phyloP scores from a whole-genome alignment of 2,888 invertebrate species.

The Hesperia comma region DNA sequence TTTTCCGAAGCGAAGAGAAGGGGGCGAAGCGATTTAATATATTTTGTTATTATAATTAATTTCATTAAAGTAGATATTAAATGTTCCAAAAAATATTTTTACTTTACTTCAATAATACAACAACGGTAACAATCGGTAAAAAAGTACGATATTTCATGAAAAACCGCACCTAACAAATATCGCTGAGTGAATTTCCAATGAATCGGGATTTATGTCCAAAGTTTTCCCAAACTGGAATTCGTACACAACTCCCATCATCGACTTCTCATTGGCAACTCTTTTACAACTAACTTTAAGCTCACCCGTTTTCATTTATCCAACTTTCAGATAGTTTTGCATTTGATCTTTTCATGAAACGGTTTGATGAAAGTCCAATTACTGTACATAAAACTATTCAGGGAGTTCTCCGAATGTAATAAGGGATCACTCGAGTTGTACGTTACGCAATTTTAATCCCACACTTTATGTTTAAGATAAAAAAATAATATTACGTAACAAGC shows the following conservation, averaged over 20 bases:
- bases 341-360: constrained; percentile 25
- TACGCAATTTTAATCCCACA: no score
- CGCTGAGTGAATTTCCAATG: constrained; percentile 19
- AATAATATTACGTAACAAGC: no score
- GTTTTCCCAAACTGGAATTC: constrained; percentile 19
- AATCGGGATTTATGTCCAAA: constrained; percentile 25
- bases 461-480: no score
- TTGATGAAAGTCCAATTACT: not conserved
- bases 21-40: no score
- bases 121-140: no score
- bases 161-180: constrained; percentile 7
- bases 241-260: constrained; percentile 36
- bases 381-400: not conserved
- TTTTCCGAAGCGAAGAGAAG: no score
- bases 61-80: no score
- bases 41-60: no score
- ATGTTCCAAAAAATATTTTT: no score
- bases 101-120: no score
- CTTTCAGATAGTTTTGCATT: constrained; percentile 16
- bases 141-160: not conserved
- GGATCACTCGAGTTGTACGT: no score
- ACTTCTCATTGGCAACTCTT: constrained; percentile 33
- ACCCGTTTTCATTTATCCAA: constrained; percentile 24
- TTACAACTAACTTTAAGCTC: constrained; percentile 28
- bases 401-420: no score